These are phyloP conservation scores for Clarias batrachus DNA, from an alignment of 2,113 vertebrate genomes.

Conservation along the genomic window DNA sequence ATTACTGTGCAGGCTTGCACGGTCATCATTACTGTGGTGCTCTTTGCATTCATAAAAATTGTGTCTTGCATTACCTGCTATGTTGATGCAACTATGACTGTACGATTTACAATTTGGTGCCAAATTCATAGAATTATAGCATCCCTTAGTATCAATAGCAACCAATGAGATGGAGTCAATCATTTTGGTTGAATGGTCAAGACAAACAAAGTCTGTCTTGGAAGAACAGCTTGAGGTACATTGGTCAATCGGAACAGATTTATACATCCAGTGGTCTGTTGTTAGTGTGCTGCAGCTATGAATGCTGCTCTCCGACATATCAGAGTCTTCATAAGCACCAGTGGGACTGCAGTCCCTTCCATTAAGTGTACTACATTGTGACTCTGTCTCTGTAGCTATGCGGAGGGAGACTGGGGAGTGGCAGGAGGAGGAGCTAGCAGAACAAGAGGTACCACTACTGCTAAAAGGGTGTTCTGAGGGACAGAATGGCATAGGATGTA, in stretches of 20 bases:
- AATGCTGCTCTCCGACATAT: constrained; percentile 60
- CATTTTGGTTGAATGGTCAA: constrained; percentile 66
- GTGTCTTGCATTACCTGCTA: constrained; percentile 67
- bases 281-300: constrained; percentile 60
- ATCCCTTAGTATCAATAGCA: constrained; percentile 70
- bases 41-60: constrained; percentile 70
- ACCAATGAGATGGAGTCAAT: constrained; percentile 71
- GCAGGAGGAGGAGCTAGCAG: constrained; percentile 62
- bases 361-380: constrained; percentile 64
- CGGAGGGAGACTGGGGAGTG: constrained; percentile 69
- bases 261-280: constrained; percentile 69
- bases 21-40: constrained; percentile 65
- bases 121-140: constrained; percentile 58
- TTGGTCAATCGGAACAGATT: constrained; percentile 61
- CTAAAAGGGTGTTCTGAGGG: constrained; percentile 31
- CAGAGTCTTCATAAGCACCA: constrained; percentile 65
- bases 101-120: constrained; percentile 63
- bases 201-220: constrained; percentile 68
- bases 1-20: constrained; percentile 61
- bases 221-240: constrained; percentile 71
- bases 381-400: constrained; percentile 66
- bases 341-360: constrained; percentile 56
- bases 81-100: constrained; percentile 56
- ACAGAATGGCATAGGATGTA: constrained; percentile 58
- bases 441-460: constrained; percentile 33